Evolutionary conservation across 1,140 invertebrate genomes (phyloP), one percentile per base, ranked within the genome.

Genomic region (Ips typographus): DNA sequence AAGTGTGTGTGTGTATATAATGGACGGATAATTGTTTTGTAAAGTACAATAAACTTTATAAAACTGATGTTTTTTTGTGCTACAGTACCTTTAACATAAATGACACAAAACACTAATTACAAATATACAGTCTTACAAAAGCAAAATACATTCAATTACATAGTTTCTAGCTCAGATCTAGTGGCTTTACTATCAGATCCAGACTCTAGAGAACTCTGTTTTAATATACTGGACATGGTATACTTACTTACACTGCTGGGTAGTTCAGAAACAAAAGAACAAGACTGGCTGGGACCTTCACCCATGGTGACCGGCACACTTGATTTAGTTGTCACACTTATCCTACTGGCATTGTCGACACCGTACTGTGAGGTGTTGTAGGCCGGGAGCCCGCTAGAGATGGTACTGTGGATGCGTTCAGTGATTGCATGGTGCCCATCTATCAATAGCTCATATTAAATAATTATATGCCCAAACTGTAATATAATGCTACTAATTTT

Each of bases 391-490:
- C 92, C 68, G 91, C 91, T 61, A 94, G 84, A 0, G 92, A 94
- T 64, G 92, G 92, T 49, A 91, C 90, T 36, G 91, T 88, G 8
- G 91, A 93, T 67, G 89, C 89, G 80, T 91, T 91, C 68, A 93
- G 80, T 37, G 90, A 91, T 37, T 91, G 89, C 91, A 95, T 91
- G 43, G 93, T 94, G 52, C 92, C 92, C 87, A 94, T 94, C 92
- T 94, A 39, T 6, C 22, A 41, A 56, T 36, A 37, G 36, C 1
- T 55, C 37, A 55, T n/a, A 57, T 43, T n/a, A 43, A 41, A 49
- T 22, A 22, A 22, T 22, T 22, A 22, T 22, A 22, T 22, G 22
- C 22, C 22, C 22, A 22, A 22, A 22, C 22, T 22, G 22, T 22
- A 22, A 22, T 22, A 22, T 22, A 22, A 22, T 22, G 22, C 22